These are phyloP conservation scores for Vollenhovia emeryi DNA, from an alignment of 1,140 invertebrate species.

Conservation along the genomic window DNA sequence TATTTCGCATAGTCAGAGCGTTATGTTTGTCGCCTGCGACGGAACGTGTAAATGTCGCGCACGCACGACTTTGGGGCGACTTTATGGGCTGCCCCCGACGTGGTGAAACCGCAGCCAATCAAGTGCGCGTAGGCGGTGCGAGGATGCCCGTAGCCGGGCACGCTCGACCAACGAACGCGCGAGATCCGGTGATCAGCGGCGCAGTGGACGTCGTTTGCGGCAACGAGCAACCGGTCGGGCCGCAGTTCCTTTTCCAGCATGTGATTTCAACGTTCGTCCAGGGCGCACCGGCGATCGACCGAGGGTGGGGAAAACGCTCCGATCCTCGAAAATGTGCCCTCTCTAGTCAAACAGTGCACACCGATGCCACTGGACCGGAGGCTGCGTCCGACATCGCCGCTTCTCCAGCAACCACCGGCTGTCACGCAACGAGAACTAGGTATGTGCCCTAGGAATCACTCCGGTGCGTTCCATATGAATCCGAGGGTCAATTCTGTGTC, in stretches of 20 bases:
- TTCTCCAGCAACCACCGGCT: constrained; percentile 68
- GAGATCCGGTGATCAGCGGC: too few relatives aligned
- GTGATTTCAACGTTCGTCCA: neutral
- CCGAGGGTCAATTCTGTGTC: too few relatives aligned
- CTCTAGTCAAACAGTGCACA: neutral
- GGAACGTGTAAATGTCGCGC: too few relatives aligned
- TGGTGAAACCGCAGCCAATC: constrained; percentile 42
- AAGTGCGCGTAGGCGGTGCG: constrained; percentile 56
- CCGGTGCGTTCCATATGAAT: too few relatives aligned
- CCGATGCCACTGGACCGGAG: constrained; percentile 66
- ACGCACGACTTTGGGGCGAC: too few relatives aligned
- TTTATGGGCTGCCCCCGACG: too few relatives aligned
- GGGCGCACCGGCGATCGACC: neutral
- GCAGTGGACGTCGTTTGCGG: neutral
- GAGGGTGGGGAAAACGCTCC: neutral
- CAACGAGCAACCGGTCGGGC: neutral
- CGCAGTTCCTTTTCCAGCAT: constrained; percentile 1
- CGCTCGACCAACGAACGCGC: constrained; percentile 36
- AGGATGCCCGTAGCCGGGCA: neutral
- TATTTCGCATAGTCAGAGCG: neutral
- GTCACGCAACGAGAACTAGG: constrained; percentile 67
- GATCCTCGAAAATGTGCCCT: neutral
- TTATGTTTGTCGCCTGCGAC: neutral
- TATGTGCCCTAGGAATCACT: too few relatives aligned
- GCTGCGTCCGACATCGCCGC: constrained; percentile 66